These are phyloP conservation scores for Scaptomyza pallida DNA, from an alignment of 1,140 invertebrate species.

Conservation along the genomic window DNA sequence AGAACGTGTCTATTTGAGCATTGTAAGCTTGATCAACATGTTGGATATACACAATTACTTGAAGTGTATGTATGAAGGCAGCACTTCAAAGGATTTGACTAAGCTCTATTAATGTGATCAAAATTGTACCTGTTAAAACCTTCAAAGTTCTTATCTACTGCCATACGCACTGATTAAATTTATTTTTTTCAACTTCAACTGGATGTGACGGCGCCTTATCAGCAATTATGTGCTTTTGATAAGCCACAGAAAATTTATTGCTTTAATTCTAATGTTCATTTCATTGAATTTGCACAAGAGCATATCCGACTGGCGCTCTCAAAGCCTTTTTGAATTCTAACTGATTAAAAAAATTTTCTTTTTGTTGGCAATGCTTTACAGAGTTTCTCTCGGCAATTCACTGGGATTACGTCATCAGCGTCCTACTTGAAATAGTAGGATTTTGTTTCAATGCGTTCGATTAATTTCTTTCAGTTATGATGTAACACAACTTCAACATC, in stretches of 20 bases:
- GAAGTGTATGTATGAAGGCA: not conserved
- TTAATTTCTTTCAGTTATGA: not conserved
- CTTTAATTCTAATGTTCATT: slow-evolving; percentile 74
- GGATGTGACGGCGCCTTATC: slow-evolving; percentile 58
- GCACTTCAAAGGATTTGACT: slow-evolving; percentile 14
- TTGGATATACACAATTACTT: slow-evolving; percentile 2
- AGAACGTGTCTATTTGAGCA: slow-evolving; percentile 30
- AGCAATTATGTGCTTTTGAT: slow-evolving; percentile 66
- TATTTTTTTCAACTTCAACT: slow-evolving; percentile 66
- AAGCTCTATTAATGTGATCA: slow-evolving; percentile 28
- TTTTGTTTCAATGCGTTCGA: slow-evolving; percentile 11
- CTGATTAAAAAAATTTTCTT: slow-evolving; percentile 42
- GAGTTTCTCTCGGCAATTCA: slow-evolving; percentile 46
- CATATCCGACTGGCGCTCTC: slow-evolving; percentile 39
- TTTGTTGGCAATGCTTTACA: slow-evolving; percentile 50
- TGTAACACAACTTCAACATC: slow-evolving; percentile 7
- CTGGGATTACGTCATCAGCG: slow-evolving; percentile 76
- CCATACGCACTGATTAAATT: slow-evolving; percentile 58
- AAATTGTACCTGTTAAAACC: slow-evolving; percentile 68
- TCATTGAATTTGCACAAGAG: slow-evolving; percentile 55
- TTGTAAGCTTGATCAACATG: slow-evolving; percentile 20
- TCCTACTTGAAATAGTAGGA: slow-evolving; percentile 55
- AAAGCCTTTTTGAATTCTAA: slow-evolving; percentile 51
- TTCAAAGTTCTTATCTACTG: slow-evolving; percentile 58
- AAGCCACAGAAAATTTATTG: slow-evolving; percentile 67